Evolutionary conservation across 2,797 vertebrate species (phyloP).

Genomic region (Darevskia nairensis): DNA sequence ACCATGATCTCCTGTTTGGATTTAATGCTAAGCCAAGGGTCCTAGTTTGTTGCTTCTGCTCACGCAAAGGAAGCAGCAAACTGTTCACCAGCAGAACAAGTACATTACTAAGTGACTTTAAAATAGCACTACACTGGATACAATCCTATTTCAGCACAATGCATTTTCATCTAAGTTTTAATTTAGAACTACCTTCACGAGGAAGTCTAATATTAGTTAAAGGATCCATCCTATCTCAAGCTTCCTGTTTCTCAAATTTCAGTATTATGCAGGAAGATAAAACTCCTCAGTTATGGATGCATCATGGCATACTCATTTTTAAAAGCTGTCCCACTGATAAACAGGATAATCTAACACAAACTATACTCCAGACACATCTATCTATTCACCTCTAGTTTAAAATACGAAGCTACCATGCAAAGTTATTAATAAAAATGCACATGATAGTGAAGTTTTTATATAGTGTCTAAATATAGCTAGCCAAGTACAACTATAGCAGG

Average conservation of each 20-base stretch:
- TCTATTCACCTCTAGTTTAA: constrained; percentile 38
- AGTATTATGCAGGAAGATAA: constrained; percentile 7
- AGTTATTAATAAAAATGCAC: constrained; percentile 38
- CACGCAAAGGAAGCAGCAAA: too few relatives aligned
- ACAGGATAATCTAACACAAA: not conserved
- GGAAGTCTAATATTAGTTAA: not conserved
- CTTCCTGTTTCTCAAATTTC: not conserved
- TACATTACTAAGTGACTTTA: too few relatives aligned
- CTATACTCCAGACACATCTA: not conserved
- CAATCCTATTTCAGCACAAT: not conserved
- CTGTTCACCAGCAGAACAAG: too few relatives aligned
- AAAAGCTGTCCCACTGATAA: not conserved
- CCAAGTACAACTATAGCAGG: not conserved
- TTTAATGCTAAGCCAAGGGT: not conserved
- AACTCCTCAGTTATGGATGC: constrained; percentile 29
- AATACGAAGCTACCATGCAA: constrained; percentile 19
- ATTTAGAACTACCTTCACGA: not conserved
- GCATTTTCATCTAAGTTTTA: not conserved
- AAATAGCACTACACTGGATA: too few relatives aligned
- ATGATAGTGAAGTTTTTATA: not conserved
- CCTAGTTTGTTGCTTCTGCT: too few relatives aligned
- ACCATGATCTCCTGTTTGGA: too few relatives aligned
- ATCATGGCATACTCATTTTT: constrained; percentile 19
- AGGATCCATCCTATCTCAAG: not conserved
- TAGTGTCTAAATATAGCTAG: too few relatives aligned